Percentiles rank a stretch among this genome's conserved stretches.
Evolutionary conservation across 2,113 vertebrate species (phyloP).

Genomic region (Tricholaema leucomelas): DNA sequence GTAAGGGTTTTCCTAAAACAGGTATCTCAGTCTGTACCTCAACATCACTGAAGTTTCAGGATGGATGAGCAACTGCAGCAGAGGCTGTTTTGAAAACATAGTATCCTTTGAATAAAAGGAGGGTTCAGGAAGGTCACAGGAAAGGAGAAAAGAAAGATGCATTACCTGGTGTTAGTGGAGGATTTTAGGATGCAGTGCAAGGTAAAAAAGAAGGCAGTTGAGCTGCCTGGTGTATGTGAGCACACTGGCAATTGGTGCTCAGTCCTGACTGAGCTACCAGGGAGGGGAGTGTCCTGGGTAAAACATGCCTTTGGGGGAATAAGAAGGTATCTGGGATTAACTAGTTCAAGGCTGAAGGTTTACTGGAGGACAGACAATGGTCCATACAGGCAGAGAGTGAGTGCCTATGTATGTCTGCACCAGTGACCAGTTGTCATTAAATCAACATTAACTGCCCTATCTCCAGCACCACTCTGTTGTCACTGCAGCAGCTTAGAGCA

Average conservation of each 20-base stretch:
- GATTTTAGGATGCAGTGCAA: neutral
- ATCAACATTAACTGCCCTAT: neutral
- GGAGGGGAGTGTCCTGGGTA: neutral
- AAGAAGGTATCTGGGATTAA: neutral
- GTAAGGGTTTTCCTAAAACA: neutral
- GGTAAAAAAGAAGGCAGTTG: neutral
- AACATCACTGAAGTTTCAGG: neutral
- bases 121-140: neutral
- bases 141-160: neutral
- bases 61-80: neutral
- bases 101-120: neutral
- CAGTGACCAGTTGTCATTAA: neutral
- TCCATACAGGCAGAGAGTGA: neutral
- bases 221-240: rapidly evolving
- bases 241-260: neutral
- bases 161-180: rapidly evolving
- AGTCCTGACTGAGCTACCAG: neutral
- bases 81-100: neutral
- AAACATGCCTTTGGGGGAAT: neutral
- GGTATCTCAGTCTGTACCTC: neutral
- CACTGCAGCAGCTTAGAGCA: neutral
- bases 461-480: neutral
- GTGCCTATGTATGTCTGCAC: neutral
- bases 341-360: neutral
- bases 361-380: neutral